Conservation (phyloP, 1,140 invertebrate species). For the Papilio aristodemus region DNA sequence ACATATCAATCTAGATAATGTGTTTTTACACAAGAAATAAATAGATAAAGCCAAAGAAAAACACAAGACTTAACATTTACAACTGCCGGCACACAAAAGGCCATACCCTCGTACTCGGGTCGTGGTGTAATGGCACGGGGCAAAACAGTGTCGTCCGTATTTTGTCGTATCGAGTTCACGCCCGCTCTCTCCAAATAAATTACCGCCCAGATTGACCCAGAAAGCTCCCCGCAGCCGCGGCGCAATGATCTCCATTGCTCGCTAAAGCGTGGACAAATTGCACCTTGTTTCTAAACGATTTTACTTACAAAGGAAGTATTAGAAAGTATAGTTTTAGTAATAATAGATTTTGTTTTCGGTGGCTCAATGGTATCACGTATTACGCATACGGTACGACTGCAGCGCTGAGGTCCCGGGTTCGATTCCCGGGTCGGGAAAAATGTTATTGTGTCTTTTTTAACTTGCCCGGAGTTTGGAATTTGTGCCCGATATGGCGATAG, state of each 20-base stretch:
- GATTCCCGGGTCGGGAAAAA: too few species aligned
- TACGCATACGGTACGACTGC: too few species aligned
- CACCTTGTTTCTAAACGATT: neutral
- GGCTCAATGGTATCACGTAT: too few species aligned
- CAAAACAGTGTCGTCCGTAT: constrained; percentile 44
- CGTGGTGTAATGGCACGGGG: constrained; percentile 37
- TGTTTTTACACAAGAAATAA: constrained; percentile 41
- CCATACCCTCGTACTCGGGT: constrained; percentile 39
- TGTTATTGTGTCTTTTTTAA: too few species aligned
- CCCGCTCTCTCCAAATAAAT: constrained; percentile 61
- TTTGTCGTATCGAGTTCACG: constrained; percentile 57
- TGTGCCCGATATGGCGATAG: too few species aligned
- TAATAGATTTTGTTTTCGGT: too few species aligned
- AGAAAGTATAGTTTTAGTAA: neutral
- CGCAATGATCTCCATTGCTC: constrained; percentile 48
- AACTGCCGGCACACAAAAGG: constrained; percentile 42
- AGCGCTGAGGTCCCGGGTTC: too few species aligned
- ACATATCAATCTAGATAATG: too few species aligned
- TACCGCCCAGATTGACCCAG: constrained; percentile 63
- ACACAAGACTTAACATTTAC: constrained; percentile 40
- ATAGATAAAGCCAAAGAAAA: too few species aligned
- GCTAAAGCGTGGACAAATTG: constrained; percentile 31
- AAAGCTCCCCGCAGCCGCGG: constrained; percentile 49
- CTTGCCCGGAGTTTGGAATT: too few species aligned
- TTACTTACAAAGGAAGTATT: neutral